phyloP scores from a whole-genome alignment of 2,113 vertebrate species.

The Apodemus speciosus region DNA sequence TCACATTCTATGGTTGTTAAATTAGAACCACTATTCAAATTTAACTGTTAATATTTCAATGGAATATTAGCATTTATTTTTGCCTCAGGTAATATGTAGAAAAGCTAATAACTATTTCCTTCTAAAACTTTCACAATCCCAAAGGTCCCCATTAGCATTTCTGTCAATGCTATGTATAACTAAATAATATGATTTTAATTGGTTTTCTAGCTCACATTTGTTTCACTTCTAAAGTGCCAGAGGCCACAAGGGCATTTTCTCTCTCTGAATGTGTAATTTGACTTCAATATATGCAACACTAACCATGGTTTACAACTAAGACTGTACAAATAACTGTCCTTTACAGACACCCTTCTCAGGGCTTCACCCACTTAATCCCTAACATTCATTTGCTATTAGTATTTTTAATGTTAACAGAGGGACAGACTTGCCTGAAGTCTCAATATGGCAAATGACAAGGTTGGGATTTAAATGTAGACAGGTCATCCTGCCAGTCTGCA shows the following conservation, averaged over 20 bases:
- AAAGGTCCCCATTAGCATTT: conserved; percentile 35
- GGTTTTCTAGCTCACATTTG: conserved; percentile 11
- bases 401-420: neutral
- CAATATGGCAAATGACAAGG: conserved; percentile 18
- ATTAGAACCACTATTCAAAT: conserved; percentile 54
- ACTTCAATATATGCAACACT: neutral
- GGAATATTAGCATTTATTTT: conserved; percentile 30
- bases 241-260: neutral
- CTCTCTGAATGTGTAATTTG: conserved; percentile 7
- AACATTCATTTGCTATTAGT: neutral
- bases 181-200: conserved; percentile 19
- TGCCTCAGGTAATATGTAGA: conserved; percentile 39
- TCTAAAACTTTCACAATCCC: conserved; percentile 32
- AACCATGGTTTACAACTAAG: neutral
- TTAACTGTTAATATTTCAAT: conserved; percentile 24
- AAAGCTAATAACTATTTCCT: conserved; percentile 60
- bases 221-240: conserved; percentile 30
- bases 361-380: neutral
- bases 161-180: conserved; percentile 5
- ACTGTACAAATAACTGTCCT: neutral
- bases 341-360: neutral
- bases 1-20: conserved; percentile 34
- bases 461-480: neutral
- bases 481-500: neutral
- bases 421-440: neutral